Conservation (phyloP, 1,140 invertebrate species). For the Diploscapter pachys region DNA sequence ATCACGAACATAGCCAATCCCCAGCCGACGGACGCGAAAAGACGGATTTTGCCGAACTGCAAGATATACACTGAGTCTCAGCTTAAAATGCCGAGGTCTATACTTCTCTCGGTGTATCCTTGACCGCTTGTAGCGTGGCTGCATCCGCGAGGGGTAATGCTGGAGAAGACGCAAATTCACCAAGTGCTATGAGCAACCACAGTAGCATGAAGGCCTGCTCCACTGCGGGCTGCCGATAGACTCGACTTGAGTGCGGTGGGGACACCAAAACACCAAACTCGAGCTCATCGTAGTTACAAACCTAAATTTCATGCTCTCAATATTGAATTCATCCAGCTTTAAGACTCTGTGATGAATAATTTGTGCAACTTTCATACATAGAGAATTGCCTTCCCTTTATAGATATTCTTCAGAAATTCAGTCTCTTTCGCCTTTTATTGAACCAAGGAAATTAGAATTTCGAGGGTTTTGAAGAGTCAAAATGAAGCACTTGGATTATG, state of each 20-base stretch:
- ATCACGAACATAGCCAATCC: slow-evolving; percentile 97
- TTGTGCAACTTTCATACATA: too few species aligned
- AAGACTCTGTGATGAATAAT: too few species aligned
- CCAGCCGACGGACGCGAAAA: slow-evolving; percentile 93
- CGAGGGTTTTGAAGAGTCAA: too few species aligned
- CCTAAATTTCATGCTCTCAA: slow-evolving; percentile 60
- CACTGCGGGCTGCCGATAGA: slow-evolving; percentile 81
- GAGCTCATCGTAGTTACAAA: slow-evolving; percentile 74
- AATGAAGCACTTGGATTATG: too few species aligned
- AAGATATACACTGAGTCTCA: slow-evolving; percentile 55
- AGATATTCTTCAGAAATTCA: too few species aligned
- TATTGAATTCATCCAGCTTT: too few species aligned
- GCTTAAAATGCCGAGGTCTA: background rate
- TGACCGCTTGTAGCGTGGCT: slow-evolving; percentile 62
- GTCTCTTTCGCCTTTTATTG: too few species aligned
- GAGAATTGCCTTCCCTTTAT: too few species aligned
- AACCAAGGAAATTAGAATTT: too few species aligned
- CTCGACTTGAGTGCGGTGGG: slow-evolving; percentile 85
- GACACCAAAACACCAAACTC: slow-evolving; percentile 76
- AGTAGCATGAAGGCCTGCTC: slow-evolving; percentile 92
- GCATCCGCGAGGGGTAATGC: slow-evolving; percentile 94
- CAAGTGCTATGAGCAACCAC: slow-evolving; percentile 83
- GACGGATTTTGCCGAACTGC: slow-evolving; percentile 92
- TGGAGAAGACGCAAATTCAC: slow-evolving; percentile 94
- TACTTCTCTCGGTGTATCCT: slow-evolving; percentile 47